phyloP scores from a whole-genome alignment of 2,113 vertebrate species.

The Menura novaehollandiae region DNA sequence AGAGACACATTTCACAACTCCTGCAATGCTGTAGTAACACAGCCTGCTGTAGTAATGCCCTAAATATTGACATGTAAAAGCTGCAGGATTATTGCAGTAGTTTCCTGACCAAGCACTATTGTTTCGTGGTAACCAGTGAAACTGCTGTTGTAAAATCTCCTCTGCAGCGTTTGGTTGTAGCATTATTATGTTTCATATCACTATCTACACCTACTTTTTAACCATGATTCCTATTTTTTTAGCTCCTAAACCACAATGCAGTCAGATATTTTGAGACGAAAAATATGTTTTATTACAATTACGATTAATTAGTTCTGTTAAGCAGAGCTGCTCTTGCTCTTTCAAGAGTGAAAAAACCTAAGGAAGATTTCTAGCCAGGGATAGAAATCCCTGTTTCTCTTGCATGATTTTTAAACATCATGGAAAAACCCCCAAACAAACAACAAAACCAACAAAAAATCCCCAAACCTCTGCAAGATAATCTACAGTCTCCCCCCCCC shows the following conservation, averaged over 20 bases:
- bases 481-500: rapidly evolving
- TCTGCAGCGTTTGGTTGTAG: background rate
- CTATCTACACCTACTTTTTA: background rate
- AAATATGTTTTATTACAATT: background rate
- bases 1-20: background rate
- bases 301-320: background rate
- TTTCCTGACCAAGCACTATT: background rate
- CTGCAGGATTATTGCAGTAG: constrained; percentile 1
- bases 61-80: background rate
- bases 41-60: background rate
- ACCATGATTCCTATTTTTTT: background rate
- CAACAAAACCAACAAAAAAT: background rate
- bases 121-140: background rate
- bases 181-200: rapidly evolving
- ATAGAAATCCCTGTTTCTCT: background rate
- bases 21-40: background rate
- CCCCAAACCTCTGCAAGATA: background rate
- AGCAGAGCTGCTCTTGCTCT: background rate
- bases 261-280: background rate
- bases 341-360: background rate
- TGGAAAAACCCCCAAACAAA: background rate
- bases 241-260: background rate
- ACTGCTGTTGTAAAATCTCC: background rate
- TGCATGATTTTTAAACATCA: background rate
- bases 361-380: background rate